These are phyloP conservation scores for Xanthostigma xanthostigma DNA, from an alignment of 2,888 invertebrate species.

Conservation along the genomic window DNA sequence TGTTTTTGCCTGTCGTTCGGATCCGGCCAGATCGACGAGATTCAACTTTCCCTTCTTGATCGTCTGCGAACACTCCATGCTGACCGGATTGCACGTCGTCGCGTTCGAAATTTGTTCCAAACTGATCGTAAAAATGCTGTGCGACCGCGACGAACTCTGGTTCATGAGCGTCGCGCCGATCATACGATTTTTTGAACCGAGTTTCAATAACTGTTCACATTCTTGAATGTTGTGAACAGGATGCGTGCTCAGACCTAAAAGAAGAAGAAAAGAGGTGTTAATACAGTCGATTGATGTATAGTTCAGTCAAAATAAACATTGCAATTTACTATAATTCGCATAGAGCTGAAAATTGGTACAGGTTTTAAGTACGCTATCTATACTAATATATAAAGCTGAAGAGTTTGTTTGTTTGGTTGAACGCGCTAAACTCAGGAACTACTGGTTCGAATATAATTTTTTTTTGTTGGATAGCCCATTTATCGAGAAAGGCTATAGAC, in stretches of 20 bases:
- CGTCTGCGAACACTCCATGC: not conserved
- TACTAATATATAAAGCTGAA: too few species aligned
- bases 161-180: slow-evolving; percentile 84
- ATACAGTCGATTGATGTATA: not conserved
- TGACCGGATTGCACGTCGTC: slow-evolving; percentile 5
- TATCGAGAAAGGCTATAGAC: too few species aligned
- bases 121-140: slow-evolving; percentile 75
- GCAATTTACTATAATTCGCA: too few species aligned
- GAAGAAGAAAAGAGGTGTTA: not conserved
- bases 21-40: slow-evolving; percentile 79
- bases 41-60: slow-evolving; percentile 52
- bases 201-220: slow-evolving; percentile 56
- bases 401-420: too few species aligned
- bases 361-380: too few species aligned
- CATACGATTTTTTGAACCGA: slow-evolving; percentile 66
- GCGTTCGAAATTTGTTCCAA: slow-evolving; percentile 58
- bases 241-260: slow-evolving; percentile 48
- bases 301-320: too few species aligned
- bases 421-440: too few species aligned
- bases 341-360: too few species aligned
- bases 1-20: slow-evolving; percentile 68
- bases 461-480: too few species aligned
- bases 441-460: too few species aligned
- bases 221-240: slow-evolving; percentile 65
- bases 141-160: slow-evolving; percentile 69